These are phyloP conservation scores for Hesperophylax magnus DNA, from an alignment of 1,140 invertebrate species.

Conservation along the genomic window DNA sequence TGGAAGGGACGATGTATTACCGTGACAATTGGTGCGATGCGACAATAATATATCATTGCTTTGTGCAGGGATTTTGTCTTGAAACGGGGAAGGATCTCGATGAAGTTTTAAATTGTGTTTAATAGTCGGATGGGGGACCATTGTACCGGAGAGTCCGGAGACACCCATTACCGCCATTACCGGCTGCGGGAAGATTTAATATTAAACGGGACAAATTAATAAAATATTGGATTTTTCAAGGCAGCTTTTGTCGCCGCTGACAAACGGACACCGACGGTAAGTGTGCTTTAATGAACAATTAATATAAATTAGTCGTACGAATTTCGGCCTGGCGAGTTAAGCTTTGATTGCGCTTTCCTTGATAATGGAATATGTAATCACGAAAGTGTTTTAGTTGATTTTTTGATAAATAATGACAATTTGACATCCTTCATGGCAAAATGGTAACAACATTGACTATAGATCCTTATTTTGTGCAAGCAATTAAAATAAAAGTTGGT, in stretches of 20 bases:
- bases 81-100: conserved; percentile 42
- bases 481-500: no score
- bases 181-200: conserved; percentile 29
- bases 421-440: no score
- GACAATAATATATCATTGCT: conserved; percentile 54
- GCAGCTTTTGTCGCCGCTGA: neutral
- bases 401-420: no score
- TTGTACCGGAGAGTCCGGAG: conserved; percentile 21
- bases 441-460: no score
- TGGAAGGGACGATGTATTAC: conserved; percentile 35
- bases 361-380: no score
- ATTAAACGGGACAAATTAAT: conserved; percentile 49
- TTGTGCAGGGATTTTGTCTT: conserved; percentile 52
- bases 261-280: neutral
- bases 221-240: conserved; percentile 34
- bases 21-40: conserved; percentile 46
- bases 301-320: neutral
- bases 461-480: no score
- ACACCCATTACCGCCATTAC: conserved; percentile 20
- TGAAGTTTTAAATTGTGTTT: conserved; percentile 57
- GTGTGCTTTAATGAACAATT: conserved; percentile 22
- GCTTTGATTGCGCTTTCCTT: no score
- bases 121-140: conserved; percentile 56
- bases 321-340: no score
- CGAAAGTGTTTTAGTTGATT: no score